Base-by-base conservation (phyloP, 2,888 invertebrate species). In the Clistopyga incitator region DNA sequence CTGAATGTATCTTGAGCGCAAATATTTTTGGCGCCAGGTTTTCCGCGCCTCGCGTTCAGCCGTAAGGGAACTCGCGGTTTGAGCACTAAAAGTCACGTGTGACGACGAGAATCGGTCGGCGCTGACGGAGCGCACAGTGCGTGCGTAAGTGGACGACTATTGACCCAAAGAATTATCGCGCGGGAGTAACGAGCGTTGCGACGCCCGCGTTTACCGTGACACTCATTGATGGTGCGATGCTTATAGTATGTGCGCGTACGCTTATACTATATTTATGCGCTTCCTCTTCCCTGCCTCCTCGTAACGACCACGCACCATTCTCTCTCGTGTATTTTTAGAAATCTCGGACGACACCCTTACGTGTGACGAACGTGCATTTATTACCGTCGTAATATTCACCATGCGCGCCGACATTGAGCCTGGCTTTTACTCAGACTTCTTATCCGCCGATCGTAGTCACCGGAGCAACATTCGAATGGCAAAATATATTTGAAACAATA, bases 11-110 rank as follows among this genome's bases (percentile, higher is more conserved):
- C 56, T 47, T 20, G 54, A 82, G 78, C 71, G 90, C 88, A 91
- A 91, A 91, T 91, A 90, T 91, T 91, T 91, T 91, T 90, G 91
- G 90, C 91, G 91, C 90, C 90, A 88, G 88, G 86, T 88, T 90
- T 90, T 90, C 88, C 86, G 85, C 25, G 86, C 86, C 84, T 82
- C 80, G 85, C 86, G 82, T 87, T 61, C 8, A 25, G 50, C 61
- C 50, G 23, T n/a, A 50, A 18, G 18, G 50, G 18, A 50, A n/a
- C 61, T 50, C 67, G 47, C 6, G 15, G 29, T 45, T 59, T 81
- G 29, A 64, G 81, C 56, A 61, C 68, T 29, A 61, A 78, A 65
- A 72, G 20, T 71, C 56, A 38, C n/a, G n/a, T n/a, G 42, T 34
- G 77, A 47, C 54, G 65, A 80, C 68, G 54, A 54, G 67, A 6